Base-by-base conservation (phyloP, 2,888 invertebrate species). In the Drosophila planitibia region DNA sequence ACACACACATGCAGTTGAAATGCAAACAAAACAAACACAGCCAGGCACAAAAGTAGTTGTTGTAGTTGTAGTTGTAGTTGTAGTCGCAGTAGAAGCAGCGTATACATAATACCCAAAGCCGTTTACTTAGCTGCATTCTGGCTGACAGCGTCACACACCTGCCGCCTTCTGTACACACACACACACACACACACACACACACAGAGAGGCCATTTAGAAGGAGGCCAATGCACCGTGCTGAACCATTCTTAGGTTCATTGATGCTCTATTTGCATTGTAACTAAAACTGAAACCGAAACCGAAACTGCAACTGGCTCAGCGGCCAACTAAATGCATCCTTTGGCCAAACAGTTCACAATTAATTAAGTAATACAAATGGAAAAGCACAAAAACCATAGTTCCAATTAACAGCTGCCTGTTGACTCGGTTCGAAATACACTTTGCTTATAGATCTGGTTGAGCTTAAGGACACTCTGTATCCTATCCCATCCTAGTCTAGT, bases 91-190 rank as follows among this genome's bases (percentile, higher is more conserved):
- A 16, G 37, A 14, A 44, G 33, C 39, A 51, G 41, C 49, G 25
- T 37, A 33, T 47, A 47, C 49, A 54, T 57, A 54, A 63, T 75
- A 70, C 70, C 63, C 74, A 78, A 81, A 81, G 70, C 57, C 58
- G 80, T 81, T 81, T 81, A 82, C 75, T 81, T 81, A 82, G 80
- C 55, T 79, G 82, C 82, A 75, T 53, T 69, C 71, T 59, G 51
- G 65, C 65, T 75, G 65, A 58, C 51, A 63, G 63, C 69, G 51
- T 63, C 47, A 57, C 79, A 80, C 80, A 80, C 79, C 79, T 75
- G 79, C 71, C 58, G 69, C 51, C 73, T 53, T 81, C 74, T 76
- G 61, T 76, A 30, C 30, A 16, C 32, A 22, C 30, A 28, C 25
- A 28, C 28, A 3, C 19, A 25, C 54, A n/a, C 44, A 12, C 41